Conservation (phyloP, 2,113 vertebrate species). For the Ochotona curzoniae region DNA sequence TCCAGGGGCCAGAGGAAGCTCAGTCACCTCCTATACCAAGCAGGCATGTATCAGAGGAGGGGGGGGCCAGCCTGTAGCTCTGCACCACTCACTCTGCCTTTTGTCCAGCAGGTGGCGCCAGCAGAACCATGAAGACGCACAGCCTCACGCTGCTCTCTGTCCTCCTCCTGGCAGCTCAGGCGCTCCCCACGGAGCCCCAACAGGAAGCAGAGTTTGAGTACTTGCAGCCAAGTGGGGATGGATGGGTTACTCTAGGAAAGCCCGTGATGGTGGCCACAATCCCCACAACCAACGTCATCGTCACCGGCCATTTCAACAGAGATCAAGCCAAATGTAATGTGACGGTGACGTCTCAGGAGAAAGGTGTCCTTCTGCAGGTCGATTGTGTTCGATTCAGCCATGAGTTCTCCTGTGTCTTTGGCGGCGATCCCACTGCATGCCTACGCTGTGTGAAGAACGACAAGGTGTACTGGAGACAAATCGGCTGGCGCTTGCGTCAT, state of each 20-base stretch:
- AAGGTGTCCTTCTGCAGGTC: conserved; percentile 76
- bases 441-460: conserved; percentile 78
- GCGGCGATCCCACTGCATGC: conserved; percentile 88
- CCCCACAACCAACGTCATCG: conserved; percentile 60
- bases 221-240: accelerated
- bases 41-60: neutral
- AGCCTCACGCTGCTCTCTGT: conserved; percentile 85
- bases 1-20: neutral
- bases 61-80: neutral
- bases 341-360: conserved; percentile 76
- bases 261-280: conserved; percentile 50
- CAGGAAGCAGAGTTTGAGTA: conserved; percentile 75
- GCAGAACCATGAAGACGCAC: conserved; percentile 84
- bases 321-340: conserved; percentile 90
- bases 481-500: conserved; percentile 87
- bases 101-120: conserved; percentile 74
- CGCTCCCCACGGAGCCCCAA: conserved; percentile 82
- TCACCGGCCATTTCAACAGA: conserved; percentile 87
- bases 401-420: conserved; percentile 89
- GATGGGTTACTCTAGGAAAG: neutral
- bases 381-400: conserved; percentile 82
- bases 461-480: conserved; percentile 92
- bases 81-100: neutral
- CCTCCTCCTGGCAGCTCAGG: conserved; percentile 85
- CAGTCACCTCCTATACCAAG: neutral